phyloP scores from a whole-genome alignment of 1,140 invertebrate genomes.

The Cotesia glomerata region DNA sequence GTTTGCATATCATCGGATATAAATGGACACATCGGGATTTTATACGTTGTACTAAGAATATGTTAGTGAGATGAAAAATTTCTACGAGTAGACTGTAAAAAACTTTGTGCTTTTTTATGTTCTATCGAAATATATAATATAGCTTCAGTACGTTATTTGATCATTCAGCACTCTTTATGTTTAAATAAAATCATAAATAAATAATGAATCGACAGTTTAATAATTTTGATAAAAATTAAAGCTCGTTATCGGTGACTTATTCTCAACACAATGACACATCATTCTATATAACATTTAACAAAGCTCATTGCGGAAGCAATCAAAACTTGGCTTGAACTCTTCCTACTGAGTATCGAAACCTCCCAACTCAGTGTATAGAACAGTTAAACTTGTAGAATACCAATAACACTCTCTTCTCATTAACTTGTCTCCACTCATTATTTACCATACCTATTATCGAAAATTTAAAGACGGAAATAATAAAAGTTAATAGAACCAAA shows the following conservation, averaged over 20 bases:
- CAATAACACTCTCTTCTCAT: conserved; percentile 38
- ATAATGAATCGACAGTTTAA: too few relatives aligned
- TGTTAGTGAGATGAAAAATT: too few relatives aligned
- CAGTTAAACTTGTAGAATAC: conserved; percentile 44
- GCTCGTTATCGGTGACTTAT: neutral
- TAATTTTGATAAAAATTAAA: too few relatives aligned
- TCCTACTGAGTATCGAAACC: conserved; percentile 38
- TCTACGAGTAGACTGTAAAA: too few relatives aligned
- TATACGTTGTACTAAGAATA: conserved; percentile 10
- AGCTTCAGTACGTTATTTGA: too few relatives aligned
- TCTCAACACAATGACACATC: conserved; percentile 47
- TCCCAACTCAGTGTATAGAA: conserved; percentile 9
- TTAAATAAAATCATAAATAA: too few relatives aligned
- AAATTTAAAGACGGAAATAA: neutral
- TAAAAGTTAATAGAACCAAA: too few relatives aligned
- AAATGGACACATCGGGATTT: conserved; percentile 32
- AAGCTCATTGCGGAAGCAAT: conserved; percentile 62
- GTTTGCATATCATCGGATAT: neutral
- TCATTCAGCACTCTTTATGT: too few relatives aligned
- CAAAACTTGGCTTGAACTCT: conserved; percentile 55
- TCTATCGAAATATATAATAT: too few relatives aligned
- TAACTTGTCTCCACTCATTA: conserved; percentile 8
- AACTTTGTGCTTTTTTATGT: too few relatives aligned
- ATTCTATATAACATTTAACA: conserved; percentile 59
- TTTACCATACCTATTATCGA: neutral